Evolutionary conservation across 2,797 vertebrate genomes (phyloP).

Genomic region (Eleutherodactylus coqui): DNA sequence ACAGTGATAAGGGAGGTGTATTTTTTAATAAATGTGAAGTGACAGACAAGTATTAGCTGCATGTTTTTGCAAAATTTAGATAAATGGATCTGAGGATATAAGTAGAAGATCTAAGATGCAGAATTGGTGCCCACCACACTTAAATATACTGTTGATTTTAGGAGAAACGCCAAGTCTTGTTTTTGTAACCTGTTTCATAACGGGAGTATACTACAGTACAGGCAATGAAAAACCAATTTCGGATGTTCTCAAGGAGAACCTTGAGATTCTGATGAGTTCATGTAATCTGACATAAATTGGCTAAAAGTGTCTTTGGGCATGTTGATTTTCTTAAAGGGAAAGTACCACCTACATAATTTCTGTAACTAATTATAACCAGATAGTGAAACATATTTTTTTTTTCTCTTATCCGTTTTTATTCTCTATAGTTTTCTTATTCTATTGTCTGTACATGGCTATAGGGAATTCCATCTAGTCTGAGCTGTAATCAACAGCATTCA

Average conservation of each 20-base stretch:
- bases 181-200: neutral
- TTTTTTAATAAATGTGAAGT: neutral
- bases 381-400: too few species aligned
- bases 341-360: too few species aligned
- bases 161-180: neutral
- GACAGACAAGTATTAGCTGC: neutral
- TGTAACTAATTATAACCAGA: too few species aligned
- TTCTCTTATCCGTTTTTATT: too few species aligned
- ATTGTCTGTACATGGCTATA: too few species aligned
- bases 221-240: neutral
- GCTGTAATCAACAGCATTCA: too few species aligned
- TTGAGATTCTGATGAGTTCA: neutral
- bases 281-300: neutral
- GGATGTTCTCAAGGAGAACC: too few species aligned
- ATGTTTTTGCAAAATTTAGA: neutral
- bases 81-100: neutral
- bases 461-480: too few species aligned
- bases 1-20: neutral
- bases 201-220: neutral
- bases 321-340: too few species aligned
- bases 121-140: neutral
- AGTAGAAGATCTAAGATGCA: neutral
- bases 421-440: too few species aligned
- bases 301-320: neutral
- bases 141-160: neutral